phyloP scores from a whole-genome alignment of 2,113 vertebrate genomes.

The Callipepla squamata region DNA sequence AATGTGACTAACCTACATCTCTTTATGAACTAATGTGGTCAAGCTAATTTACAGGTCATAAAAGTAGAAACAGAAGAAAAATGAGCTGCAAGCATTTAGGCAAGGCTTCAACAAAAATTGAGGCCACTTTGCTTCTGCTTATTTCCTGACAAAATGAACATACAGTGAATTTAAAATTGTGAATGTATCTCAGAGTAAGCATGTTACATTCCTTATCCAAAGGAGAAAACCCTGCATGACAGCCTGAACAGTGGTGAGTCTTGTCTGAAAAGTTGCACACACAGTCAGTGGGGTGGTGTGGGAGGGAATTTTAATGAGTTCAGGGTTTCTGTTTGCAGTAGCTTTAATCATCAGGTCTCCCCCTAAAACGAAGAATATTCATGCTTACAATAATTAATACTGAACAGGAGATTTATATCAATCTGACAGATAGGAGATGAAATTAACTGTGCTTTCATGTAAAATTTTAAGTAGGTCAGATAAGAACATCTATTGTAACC shows the following conservation, averaged over 20 bases:
- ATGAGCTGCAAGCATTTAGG: background rate
- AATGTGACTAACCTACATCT: background rate
- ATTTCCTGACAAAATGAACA: background rate
- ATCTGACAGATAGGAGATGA: slow-evolving; percentile 73
- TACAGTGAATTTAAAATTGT: background rate
- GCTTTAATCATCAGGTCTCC: slow-evolving; percentile 53
- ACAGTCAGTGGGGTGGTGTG: background rate
- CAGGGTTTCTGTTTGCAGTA: slow-evolving; percentile 13
- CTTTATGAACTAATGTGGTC: background rate
- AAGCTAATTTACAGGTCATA: background rate
- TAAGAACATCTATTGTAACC: slow-evolving; percentile 72
- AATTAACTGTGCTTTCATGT: slow-evolving; percentile 78
- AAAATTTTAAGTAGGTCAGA: slow-evolving; percentile 75
- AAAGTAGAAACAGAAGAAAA: background rate
- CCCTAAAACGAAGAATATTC: slow-evolving; percentile 54
- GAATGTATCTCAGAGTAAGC: background rate
- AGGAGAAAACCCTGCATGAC: background rate
- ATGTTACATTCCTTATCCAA: background rate
- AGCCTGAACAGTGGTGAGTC: background rate
- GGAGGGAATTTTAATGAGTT: slow-evolving; percentile 40
- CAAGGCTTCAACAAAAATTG: background rate
- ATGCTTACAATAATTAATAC: slow-evolving; percentile 73
- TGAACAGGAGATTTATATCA: slow-evolving; percentile 75
- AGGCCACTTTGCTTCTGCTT: background rate
- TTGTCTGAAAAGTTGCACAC: background rate